Evolutionary conservation across 2,113 vertebrate species (phyloP), one percentile per base, ranked within the genome.

Genomic region (Nematolebias whitei): DNA sequence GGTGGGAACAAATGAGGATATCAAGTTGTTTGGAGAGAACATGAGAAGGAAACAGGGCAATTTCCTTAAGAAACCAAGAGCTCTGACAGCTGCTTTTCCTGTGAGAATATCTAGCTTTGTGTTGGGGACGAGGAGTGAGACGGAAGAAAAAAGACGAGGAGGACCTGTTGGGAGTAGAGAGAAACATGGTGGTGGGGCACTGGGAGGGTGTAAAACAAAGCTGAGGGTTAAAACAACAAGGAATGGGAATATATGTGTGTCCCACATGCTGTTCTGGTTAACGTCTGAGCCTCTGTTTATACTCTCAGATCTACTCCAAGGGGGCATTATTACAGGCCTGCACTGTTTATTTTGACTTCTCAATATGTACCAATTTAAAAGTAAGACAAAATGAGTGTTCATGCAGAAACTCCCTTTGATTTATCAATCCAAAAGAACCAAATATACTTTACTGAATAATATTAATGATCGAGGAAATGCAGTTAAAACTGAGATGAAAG

Each of bases 231-330:
- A 67, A 43, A 39, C 62, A 52, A 41, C 41, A 52, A 20, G 49
- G 54, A 78, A 74, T 16, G 55, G 53, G 43, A 52, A 53, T 56
- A 53, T 63, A 45, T 50, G 54, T 59, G 32, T 68, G 59, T 70
- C 69, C 71, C 49, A 74, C 74, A 66, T 26, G 22, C 63, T 72
- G 78, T 70, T 80, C 68, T 74, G 60, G 63, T 83, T 78, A 78
- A 53, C 19, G 0, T 52, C 35, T 24, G 39, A 66, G 52, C 48
- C 47, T 79, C 57, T 72, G 74, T 76, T 86, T 74, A 85, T 77
- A 78, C 71, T 70, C 66, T 54, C 49, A 54, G 26, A 63, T 9
- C 0, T 78, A 56, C 76, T 73, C 51, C 53, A 20, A 38, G 61
- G 49, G 20, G 43, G 43, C 15, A 43, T 51, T 66, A 76, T 75